Base-by-base conservation (phyloP, 2,888 invertebrate genomes). In the Ctenicera cuprea region DNA sequence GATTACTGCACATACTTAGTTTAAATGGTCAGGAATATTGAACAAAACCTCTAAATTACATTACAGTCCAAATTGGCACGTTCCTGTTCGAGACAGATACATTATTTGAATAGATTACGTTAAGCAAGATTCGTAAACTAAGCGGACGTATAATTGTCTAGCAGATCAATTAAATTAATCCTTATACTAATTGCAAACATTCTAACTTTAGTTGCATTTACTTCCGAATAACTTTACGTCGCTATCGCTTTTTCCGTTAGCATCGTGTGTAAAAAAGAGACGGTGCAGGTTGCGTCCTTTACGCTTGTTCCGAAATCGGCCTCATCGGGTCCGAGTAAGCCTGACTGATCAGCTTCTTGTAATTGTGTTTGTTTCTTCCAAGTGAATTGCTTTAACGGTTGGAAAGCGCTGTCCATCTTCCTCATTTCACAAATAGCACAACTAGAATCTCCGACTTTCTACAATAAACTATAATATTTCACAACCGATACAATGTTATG, bases 281-380 rank as follows among this genome's bases (percentile, higher is more conserved):
- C 30, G 30, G 57, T 14, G 48, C 11, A 11, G 61, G 20, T 26
- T 52, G 41, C 37, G 62, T 67, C 41, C 63, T 38, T 33, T 38
- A 30, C 22, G 26, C 48, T 52, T 48, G 52, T 52, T 57, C 52
- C 50, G 33, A 65, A 65, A 59, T 50, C 33, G 59, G 62, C 61
- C 52, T 76, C 74, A 74, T 74, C 71, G 71, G 57, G 69, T 74
- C 66, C 71, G 71, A 72, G 66, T 70, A 70, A 73, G 67, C 71
- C 68, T 69, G 66, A 70, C 68, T 69, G 78, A 74, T 75, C 75
- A 76, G 71, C 75, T 75, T 76, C 76, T 78, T 75, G 75, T 76
- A 76, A 78, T 76, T 73, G 76, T 77, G 71, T 75, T 78, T 78
- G 76, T 76, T 75, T 76, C 76, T 75, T 78, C 75, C 76, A 66